Conservation (phyloP, 2,888 invertebrate species). For the Tetranychus truncatus region DNA sequence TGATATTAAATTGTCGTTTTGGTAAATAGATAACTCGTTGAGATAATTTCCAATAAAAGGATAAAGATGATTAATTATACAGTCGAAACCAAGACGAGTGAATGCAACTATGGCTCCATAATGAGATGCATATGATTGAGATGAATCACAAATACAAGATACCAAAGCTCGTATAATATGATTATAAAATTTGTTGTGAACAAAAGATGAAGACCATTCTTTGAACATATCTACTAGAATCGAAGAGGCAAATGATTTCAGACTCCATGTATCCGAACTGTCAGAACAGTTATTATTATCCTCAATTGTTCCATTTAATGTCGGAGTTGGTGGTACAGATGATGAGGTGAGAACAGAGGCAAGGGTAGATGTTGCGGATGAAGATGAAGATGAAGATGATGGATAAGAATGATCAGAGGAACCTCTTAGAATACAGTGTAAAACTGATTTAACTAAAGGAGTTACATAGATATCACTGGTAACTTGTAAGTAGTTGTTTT, state of each 20-base stretch:
- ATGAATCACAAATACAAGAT: constrained; percentile 31
- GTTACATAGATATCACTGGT: constrained; percentile 32
- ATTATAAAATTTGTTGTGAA: constrained; percentile 29
- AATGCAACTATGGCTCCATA: constrained; percentile 34
- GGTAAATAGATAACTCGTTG: constrained; percentile 20
- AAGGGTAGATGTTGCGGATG: background rate
- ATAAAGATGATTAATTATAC: constrained; percentile 27
- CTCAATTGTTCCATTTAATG: background rate
- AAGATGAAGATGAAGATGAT: constrained; percentile 13
- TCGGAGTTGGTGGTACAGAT: background rate
- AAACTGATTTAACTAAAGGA: constrained; percentile 31
- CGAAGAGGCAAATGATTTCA: constrained; percentile 33
- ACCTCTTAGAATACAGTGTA: constrained; percentile 33
- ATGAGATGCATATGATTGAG: constrained; percentile 32
- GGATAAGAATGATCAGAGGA: constrained; percentile 31
- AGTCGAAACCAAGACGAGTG: constrained; percentile 31
- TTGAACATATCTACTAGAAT: constrained; percentile 31
- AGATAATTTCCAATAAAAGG: constrained; percentile 30
- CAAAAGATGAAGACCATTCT: constrained; percentile 16
- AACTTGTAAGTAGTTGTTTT: constrained; percentile 30
- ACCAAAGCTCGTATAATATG: constrained; percentile 29
- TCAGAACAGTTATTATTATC: constrained; percentile 15
- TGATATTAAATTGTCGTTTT: background rate
- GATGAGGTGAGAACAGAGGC: background rate
- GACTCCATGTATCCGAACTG: constrained; percentile 31